phyloP scores from a whole-genome alignment of 2,797 vertebrate species.

The Ctenosaura bakeri region DNA sequence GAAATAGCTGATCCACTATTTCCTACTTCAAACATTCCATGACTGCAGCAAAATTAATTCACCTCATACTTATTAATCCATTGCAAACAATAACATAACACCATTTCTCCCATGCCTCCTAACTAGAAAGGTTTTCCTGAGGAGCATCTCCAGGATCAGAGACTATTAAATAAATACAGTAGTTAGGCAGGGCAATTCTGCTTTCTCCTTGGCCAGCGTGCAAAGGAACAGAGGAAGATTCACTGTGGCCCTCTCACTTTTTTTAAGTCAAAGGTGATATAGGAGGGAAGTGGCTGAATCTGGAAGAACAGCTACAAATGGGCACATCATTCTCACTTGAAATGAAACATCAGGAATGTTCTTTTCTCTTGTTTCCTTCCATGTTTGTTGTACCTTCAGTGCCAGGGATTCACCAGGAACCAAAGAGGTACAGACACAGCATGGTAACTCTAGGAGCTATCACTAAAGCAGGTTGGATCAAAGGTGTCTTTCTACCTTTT shows the following conservation, averaged over 20 bases:
- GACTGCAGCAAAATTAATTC: background rate
- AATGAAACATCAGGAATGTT: background rate
- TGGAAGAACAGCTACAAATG: constrained; percentile 3
- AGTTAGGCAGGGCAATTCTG: background rate
- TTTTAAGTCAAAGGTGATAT: background rate
- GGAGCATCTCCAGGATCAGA: background rate
- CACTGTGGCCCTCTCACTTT: background rate
- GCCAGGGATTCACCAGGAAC: background rate
- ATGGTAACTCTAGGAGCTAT: background rate
- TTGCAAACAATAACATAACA: background rate
- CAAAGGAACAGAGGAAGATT: background rate
- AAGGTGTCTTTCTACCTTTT: background rate
- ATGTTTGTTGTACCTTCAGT: background rate
- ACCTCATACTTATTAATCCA: background rate
- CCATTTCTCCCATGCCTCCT: background rate
- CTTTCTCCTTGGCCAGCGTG: background rate
- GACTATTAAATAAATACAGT: background rate
- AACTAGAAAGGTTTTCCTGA: background rate
- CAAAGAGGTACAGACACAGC: background rate
- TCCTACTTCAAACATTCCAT: background rate
- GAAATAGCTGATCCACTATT: background rate
- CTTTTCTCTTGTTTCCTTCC: background rate
- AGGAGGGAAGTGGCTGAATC: background rate
- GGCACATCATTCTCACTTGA: background rate
- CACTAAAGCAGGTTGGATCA: background rate